Percentiles rank a stretch among this genome's conserved stretches.
Evolutionary conservation across 1,140 invertebrate species (phyloP).

Genomic region (Euura lappo): DNA sequence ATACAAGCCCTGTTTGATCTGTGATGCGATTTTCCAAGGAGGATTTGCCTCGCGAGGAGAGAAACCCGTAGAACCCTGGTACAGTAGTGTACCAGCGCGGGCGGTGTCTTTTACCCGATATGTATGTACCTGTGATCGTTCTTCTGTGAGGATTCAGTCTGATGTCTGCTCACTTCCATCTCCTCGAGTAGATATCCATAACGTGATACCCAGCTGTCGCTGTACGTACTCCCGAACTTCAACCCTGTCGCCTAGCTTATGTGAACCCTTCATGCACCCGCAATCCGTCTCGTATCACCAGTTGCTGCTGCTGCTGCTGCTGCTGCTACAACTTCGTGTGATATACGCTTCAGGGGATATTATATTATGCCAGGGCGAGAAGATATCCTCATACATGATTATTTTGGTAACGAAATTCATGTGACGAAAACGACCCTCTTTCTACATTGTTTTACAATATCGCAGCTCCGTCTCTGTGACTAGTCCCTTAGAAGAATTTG

Average conservation of each 20-base stretch:
- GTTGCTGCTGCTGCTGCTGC: constrained; percentile 19
- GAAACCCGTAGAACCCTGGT: too few relatives aligned
- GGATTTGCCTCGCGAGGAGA: constrained; percentile 13
- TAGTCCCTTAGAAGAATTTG: too few relatives aligned
- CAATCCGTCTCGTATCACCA: constrained; percentile 52
- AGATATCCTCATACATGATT: too few relatives aligned
- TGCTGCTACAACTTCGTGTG: too few relatives aligned
- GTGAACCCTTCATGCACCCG: constrained; percentile 38
- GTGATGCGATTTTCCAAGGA: constrained; percentile 60
- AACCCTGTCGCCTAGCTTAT: background rate
- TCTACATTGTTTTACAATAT: too few relatives aligned
- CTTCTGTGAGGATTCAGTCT: constrained; percentile 54
- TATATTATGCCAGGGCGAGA: constrained; percentile 35
- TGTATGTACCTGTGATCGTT: constrained; percentile 59
- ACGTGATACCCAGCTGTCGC: constrained; percentile 27
- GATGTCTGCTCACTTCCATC: constrained; percentile 26
- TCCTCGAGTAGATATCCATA: constrained; percentile 45
- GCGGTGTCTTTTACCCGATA: constrained; percentile 29
- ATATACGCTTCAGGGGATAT: constrained; percentile 48
- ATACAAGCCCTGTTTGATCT: constrained; percentile 61
- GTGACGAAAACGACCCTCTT: too few relatives aligned
- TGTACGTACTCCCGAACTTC: constrained; percentile 11
- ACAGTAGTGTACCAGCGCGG: background rate
- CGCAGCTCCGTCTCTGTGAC: too few relatives aligned
- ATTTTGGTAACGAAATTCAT: too few relatives aligned